Evolutionary conservation across 2,113 vertebrate genomes (phyloP).

Genomic region (Irena cyanogastra): DNA sequence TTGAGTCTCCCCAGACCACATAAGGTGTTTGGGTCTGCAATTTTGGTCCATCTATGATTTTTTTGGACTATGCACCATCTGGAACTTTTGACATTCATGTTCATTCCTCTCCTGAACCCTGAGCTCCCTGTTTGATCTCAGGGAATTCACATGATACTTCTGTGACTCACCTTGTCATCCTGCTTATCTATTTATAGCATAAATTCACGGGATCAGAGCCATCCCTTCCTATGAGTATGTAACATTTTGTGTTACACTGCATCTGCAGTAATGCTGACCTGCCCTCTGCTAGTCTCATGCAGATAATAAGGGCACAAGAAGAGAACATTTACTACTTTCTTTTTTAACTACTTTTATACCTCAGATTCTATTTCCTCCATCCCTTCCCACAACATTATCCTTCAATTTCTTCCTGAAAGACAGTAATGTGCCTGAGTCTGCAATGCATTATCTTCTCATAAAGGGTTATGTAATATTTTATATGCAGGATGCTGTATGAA

Average conservation of each 20-base stretch:
- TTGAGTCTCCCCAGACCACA: neutral
- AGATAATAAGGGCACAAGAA: neutral
- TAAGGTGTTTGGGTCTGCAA: neutral
- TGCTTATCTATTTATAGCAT: neutral
- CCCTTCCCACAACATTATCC: slow-evolving; percentile 24
- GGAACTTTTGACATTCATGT: neutral
- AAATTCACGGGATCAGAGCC: neutral
- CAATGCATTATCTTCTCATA: slow-evolving; percentile 65
- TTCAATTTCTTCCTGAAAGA: slow-evolving; percentile 54
- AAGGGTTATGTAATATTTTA: slow-evolving; percentile 62
- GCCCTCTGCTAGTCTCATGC: neutral
- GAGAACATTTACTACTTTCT: neutral
- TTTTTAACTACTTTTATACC: slow-evolving; percentile 23
- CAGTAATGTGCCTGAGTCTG: slow-evolving; percentile 46
- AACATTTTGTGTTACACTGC: neutral
- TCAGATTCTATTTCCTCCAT: slow-evolving; percentile 1
- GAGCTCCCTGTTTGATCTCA: neutral
- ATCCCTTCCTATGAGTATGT: neutral
- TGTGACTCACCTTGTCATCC: slow-evolving; percentile 25
- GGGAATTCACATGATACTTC: neutral
- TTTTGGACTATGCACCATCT: neutral
- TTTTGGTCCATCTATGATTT: neutral
- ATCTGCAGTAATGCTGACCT: neutral
- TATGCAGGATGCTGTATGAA: slow-evolving; percentile 64
- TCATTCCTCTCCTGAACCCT: neutral